Conservation (phyloP, 2,888 invertebrate genomes). For the Hartigia nigra region DNA sequence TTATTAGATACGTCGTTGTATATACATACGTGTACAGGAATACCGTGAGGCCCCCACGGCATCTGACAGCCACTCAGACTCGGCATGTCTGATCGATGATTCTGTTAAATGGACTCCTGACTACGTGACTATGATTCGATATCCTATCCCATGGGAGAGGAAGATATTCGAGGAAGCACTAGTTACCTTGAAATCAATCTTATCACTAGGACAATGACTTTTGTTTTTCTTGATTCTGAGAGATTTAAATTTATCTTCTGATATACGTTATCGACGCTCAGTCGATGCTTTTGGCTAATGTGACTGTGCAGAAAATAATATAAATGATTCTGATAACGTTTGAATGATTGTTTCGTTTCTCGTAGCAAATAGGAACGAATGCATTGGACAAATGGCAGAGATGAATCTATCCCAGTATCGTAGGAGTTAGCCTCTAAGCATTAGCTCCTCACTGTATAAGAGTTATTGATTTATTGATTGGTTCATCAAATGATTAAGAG, state of each 20-base stretch:
- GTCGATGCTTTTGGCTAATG: not conserved
- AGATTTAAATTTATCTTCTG: not conserved
- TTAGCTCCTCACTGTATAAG: conserved; percentile 31
- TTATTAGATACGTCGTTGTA: conserved; percentile 5
- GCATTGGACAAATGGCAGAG: conserved; percentile 5
- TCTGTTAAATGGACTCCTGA: conserved; percentile 21
- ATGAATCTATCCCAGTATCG: conserved; percentile 1
- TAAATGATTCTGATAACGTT: not conserved
- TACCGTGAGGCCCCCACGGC: not conserved
- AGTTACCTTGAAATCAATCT: not conserved
- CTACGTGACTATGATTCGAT: conserved; percentile 14
- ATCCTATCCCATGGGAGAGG: not conserved
- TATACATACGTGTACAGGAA: not conserved
- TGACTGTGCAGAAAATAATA: not conserved
- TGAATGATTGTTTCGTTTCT: not conserved
- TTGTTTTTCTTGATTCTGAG: not conserved
- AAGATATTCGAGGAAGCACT: not conserved
- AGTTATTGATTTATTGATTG: conserved; percentile 58
- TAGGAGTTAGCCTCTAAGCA: conserved; percentile 5
- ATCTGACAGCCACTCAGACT: conserved; percentile 20
- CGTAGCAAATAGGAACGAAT: not conserved
- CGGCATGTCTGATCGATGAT: conserved; percentile 23
- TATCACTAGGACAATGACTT: not conserved
- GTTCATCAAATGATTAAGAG: conserved; percentile 49
- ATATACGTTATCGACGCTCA: not conserved